phyloP scores from a whole-genome alignment of 2,888 invertebrate species.

The Mesopsocus fuscifrons region DNA sequence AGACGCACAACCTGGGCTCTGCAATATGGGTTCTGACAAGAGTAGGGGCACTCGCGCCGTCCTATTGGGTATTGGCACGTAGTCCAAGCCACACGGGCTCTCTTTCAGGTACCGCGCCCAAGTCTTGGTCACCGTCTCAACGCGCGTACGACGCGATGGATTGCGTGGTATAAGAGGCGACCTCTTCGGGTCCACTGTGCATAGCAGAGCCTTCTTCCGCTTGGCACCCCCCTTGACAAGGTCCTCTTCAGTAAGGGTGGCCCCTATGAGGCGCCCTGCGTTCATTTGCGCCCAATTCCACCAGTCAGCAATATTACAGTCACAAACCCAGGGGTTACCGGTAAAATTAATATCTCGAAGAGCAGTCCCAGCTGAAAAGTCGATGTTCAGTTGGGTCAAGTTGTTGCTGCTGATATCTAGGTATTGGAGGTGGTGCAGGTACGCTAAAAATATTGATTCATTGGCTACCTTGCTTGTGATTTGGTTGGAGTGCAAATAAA shows the following conservation, averaged over 20 bases:
- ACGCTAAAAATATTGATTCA: constrained; percentile 32
- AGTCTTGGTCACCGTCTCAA: constrained; percentile 36
- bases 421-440: constrained; percentile 34
- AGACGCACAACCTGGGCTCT: not conserved
- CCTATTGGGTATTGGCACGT: not conserved
- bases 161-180: constrained; percentile 24
- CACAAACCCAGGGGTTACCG: constrained; percentile 48
- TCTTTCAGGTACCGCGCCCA: constrained; percentile 55
- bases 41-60: not conserved
- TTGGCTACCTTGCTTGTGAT: constrained; percentile 24
- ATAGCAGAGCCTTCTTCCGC: constrained; percentile 40
- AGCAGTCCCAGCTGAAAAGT: constrained; percentile 20
- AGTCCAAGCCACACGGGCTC: constrained; percentile 21
- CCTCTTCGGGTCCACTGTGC: constrained; percentile 37
- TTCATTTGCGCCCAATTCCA: constrained; percentile 55
- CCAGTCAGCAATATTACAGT: constrained; percentile 46
- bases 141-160: constrained; percentile 30
- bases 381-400: constrained; percentile 35
- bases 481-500: constrained; percentile 39
- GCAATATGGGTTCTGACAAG: not conserved
- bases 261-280: constrained; percentile 43
- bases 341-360: constrained; percentile 39
- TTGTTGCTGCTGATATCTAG: constrained; percentile 44
- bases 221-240: constrained; percentile 42
- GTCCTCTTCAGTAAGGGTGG: constrained; percentile 40